Percentiles rank a stretch among this genome's conserved stretches.
phyloP scores from a whole-genome alignment of 2,888 invertebrate species.

The Macrophya alboannulata region DNA sequence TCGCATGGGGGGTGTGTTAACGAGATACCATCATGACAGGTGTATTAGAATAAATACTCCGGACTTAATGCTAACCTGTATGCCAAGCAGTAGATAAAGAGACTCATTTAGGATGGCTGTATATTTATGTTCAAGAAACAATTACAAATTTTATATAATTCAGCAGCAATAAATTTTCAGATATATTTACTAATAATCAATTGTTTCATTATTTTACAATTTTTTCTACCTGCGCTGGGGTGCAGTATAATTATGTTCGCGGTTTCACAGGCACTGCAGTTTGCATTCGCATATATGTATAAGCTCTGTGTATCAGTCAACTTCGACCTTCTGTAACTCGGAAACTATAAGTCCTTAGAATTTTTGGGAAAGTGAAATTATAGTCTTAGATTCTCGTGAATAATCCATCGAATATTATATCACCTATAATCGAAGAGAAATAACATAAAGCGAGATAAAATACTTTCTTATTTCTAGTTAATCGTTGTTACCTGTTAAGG shows the following conservation, averaged over 20 bases:
- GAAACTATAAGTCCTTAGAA: background rate
- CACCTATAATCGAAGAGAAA: background rate
- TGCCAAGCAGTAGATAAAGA: too few species aligned
- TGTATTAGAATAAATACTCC: too few species aligned
- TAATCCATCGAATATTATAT: background rate
- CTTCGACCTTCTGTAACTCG: background rate
- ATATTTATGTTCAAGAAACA: background rate
- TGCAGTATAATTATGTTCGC: too few species aligned
- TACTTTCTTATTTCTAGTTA: background rate
- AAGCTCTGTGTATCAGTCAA: background rate
- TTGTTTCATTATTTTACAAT: background rate
- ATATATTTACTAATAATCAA: background rate
- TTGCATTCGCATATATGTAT: too few species aligned
- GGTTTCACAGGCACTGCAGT: too few species aligned
- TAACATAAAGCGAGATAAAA: background rate
- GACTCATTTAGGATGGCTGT: too few species aligned
- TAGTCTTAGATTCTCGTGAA: background rate
- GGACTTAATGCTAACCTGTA: too few species aligned
- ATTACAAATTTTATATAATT: too few species aligned
- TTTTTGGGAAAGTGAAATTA: background rate
- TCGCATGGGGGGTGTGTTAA: too few species aligned
- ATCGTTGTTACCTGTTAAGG: slow-evolving; percentile 32
- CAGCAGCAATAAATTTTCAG: background rate
- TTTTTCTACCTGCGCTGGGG: background rate
- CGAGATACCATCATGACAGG: too few species aligned